A percentile compares a stretch with the other conserved stretches of the same genome.
Evolutionary conservation across 2,113 vertebrate genomes (phyloP).

Genomic region (Syngnathus scovelli): DNA sequence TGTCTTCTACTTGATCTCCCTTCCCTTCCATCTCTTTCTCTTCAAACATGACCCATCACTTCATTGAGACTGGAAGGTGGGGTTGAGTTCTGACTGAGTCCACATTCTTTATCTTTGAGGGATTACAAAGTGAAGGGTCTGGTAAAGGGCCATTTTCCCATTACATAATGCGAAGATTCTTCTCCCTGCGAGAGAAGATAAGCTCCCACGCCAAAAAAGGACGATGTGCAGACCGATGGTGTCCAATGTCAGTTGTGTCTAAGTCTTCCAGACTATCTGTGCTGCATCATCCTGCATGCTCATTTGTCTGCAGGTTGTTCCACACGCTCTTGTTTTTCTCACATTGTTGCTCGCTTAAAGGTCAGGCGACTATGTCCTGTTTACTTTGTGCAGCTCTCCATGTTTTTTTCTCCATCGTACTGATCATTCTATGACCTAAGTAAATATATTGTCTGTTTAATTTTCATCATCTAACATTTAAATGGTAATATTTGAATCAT

Average conservation of each 20-base stretch:
- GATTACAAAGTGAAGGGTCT: constrained; percentile 23
- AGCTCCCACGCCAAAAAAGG: constrained; percentile 30
- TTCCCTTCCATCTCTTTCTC: constrained; percentile 14
- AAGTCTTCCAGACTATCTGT: constrained; percentile 7
- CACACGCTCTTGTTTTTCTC: background rate
- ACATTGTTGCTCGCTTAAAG: constrained; percentile 21
- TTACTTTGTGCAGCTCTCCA: constrained; percentile 7
- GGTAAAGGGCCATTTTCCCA: constrained; percentile 22
- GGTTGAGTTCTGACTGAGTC: constrained; percentile 13
- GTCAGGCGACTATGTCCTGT: constrained; percentile 19
- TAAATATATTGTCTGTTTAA: too few relatives aligned
- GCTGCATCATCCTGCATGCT: constrained; percentile 7
- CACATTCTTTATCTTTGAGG: constrained; percentile 22
- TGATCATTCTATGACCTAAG: background rate
- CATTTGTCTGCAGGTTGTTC: background rate
- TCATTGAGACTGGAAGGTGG: constrained; percentile 30
- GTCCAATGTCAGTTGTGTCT: constrained; percentile 23
- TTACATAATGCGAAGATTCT: constrained; percentile 35
- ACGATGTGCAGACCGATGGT: constrained; percentile 40
- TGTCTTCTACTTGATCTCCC: constrained; percentile 46
- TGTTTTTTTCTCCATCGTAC: background rate
- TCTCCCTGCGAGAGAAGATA: constrained; percentile 16
- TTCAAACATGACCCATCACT: constrained; percentile 33
- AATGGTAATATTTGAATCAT: too few relatives aligned
- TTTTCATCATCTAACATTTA: too few relatives aligned